phyloP scores from a whole-genome alignment of 1,140 invertebrate species.

The Goniozus legneri region DNA sequence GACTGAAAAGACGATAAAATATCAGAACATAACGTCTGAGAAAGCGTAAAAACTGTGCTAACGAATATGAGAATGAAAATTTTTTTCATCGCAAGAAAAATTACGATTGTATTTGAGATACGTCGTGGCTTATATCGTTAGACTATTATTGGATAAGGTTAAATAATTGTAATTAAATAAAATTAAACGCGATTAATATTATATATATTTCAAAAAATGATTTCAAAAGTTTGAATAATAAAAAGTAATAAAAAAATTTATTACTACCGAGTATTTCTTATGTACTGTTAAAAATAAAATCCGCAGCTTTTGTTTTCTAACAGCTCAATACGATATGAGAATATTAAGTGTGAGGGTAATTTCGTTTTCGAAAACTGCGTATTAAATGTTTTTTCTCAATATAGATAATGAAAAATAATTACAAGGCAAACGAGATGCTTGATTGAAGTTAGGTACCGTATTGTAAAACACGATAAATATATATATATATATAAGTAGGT shows the following conservation, averaged over 20 bases:
- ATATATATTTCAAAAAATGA: constrained; percentile 41
- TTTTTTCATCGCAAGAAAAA: too few species aligned
- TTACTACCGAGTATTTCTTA: constrained; percentile 28
- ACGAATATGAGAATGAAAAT: constrained; percentile 9
- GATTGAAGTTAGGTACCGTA: constrained; percentile 22
- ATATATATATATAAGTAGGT: constrained; percentile 19
- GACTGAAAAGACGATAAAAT: constrained; percentile 19
- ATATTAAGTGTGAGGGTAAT: constrained; percentile 11
- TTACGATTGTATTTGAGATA: constrained; percentile 27
- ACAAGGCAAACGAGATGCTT: constrained; percentile 21
- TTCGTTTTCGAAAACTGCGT: constrained; percentile 13
- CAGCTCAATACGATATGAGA: constrained; percentile 17
- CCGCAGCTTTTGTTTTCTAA: constrained; percentile 23
- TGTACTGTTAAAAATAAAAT: constrained; percentile 9
- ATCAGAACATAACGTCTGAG: constrained; percentile 12
- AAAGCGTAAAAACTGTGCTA: constrained; percentile 5
- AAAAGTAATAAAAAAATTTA: constrained; percentile 33
- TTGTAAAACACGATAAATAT: constrained; percentile 13
- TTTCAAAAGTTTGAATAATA: constrained; percentile 41
- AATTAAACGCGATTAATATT: constrained; percentile 40
- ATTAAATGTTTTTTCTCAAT: constrained; percentile 9
- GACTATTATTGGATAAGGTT: constrained; percentile 42
- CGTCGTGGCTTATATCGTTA: too few species aligned
- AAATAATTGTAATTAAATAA: constrained; percentile 40
- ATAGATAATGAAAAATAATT: constrained; percentile 11